Evolutionary conservation across 1,140 invertebrate genomes (phyloP).

Genomic region (Brachionus angularis): DNA sequence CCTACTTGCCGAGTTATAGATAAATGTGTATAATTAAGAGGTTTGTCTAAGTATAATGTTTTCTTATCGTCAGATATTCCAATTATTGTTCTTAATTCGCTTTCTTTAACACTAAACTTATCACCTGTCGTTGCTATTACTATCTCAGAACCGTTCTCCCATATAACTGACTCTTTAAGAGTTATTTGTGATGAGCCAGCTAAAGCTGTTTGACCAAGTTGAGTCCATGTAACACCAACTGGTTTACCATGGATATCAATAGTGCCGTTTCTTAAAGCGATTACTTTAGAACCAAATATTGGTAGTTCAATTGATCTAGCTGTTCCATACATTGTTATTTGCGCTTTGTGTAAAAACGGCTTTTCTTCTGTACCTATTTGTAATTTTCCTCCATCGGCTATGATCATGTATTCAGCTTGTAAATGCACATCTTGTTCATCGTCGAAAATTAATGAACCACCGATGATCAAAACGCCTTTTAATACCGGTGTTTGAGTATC

Average conservation of each 20-base stretch:
- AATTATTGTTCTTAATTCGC: constrained; percentile 48
- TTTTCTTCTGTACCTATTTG: constrained; percentile 46
- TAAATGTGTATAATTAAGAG: constrained; percentile 47
- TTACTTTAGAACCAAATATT: constrained; percentile 46
- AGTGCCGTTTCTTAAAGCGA: constrained; percentile 46
- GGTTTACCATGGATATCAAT: constrained; percentile 48
- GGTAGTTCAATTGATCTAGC: constrained; percentile 45
- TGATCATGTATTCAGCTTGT: constrained; percentile 46
- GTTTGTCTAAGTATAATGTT: constrained; percentile 49
- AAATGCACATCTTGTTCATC: constrained; percentile 46
- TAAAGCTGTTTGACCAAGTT: constrained; percentile 48
- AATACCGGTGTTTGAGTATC: constrained; percentile 51
- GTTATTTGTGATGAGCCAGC: constrained; percentile 47
- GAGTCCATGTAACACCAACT: constrained; percentile 50
- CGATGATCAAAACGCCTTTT: constrained; percentile 45
- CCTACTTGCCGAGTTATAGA: constrained; percentile 19
- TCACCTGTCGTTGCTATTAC: constrained; percentile 55
- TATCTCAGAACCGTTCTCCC: constrained; percentile 51
- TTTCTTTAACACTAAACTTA: constrained; percentile 46
- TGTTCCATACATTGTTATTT: constrained; percentile 45
- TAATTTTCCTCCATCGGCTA: constrained; percentile 44
- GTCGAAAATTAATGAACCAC: constrained; percentile 46
- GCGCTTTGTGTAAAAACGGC: constrained; percentile 45
- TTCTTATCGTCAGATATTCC: constrained; percentile 47
- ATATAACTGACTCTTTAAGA: constrained; percentile 48